phyloP scores from a whole-genome alignment of 2,888 invertebrate genomes.

The Nesidiocoris tenuis region DNA sequence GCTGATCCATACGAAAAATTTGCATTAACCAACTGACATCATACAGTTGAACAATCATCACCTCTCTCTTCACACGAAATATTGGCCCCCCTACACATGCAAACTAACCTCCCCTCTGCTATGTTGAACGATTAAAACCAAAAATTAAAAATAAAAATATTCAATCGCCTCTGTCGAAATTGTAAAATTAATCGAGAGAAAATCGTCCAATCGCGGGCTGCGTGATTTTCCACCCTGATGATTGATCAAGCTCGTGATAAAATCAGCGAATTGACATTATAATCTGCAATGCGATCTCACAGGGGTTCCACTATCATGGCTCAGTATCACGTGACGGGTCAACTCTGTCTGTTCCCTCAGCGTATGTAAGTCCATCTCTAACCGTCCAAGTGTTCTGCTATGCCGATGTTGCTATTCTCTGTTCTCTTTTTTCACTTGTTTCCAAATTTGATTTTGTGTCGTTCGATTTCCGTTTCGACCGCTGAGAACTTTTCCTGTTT shows the following conservation, averaged over 20 bases:
- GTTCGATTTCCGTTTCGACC: background rate
- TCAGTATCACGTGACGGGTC: constrained; percentile 68
- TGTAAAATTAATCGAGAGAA: no score
- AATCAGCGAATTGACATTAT: background rate
- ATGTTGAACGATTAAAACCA: background rate
- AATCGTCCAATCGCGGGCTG: background rate
- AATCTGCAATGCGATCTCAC: constrained; percentile 44
- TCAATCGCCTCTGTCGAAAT: no score
- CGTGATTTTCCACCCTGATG: background rate
- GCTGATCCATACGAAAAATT: background rate
- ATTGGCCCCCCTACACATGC: background rate
- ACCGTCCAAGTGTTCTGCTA: constrained; percentile 48
- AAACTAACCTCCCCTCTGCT: background rate
- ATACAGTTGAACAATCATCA: background rate
- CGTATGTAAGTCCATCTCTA: constrained; percentile 60
- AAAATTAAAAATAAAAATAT: no score
- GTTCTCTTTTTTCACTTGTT: constrained; percentile 27
- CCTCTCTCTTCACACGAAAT: background rate
- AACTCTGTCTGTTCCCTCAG: constrained; percentile 79
- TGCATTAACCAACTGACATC: background rate
- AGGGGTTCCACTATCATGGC: constrained; percentile 63
- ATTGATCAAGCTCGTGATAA: background rate
- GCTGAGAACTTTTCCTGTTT: background rate
- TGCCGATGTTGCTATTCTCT: constrained; percentile 47
- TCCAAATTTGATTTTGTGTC: constrained; percentile 19